Percentiles rank a stretch among this genome's conserved stretches.
Conservation (phyloP, 2,888 invertebrate genomes). For the Drosophila demipolita region DNA sequence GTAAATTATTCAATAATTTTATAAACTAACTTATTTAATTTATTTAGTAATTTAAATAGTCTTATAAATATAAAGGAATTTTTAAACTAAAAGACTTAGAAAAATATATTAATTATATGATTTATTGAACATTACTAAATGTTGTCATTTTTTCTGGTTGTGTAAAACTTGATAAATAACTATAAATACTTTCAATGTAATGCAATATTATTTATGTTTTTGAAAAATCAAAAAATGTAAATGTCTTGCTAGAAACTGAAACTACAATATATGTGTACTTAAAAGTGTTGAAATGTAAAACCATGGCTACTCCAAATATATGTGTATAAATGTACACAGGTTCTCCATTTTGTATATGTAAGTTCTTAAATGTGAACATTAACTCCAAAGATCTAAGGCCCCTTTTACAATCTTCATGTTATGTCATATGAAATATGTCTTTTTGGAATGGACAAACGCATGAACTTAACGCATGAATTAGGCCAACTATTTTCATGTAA, state of each 20-base stretch:
- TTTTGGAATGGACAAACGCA: constrained; percentile 7
- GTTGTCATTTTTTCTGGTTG: background rate
- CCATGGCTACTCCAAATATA: background rate
- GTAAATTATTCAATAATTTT: background rate
- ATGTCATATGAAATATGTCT: constrained; percentile 9
- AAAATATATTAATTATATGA: background rate
- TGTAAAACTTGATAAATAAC: background rate
- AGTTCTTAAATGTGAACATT: background rate
- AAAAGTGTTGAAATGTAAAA: background rate
- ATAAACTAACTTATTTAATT: background rate
- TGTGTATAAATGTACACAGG: background rate
- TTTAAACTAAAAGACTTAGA: background rate
- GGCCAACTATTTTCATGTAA: constrained; percentile 51
- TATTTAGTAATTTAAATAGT: background rate
- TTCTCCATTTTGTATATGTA: background rate
- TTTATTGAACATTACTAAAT: background rate
- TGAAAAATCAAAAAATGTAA: too few species aligned
- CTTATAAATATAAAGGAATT: background rate
- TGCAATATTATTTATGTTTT: background rate
- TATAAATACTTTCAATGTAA: background rate
- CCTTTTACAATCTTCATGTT: background rate
- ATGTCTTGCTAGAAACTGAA: background rate
- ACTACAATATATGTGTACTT: background rate
- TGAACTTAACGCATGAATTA: constrained; percentile 21
- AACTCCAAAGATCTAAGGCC: background rate